Evolutionary conservation across 2,113 vertebrate genomes (phyloP), one percentile per base, ranked within the genome.

Genomic region (Patagioenas fasciata): DNA sequence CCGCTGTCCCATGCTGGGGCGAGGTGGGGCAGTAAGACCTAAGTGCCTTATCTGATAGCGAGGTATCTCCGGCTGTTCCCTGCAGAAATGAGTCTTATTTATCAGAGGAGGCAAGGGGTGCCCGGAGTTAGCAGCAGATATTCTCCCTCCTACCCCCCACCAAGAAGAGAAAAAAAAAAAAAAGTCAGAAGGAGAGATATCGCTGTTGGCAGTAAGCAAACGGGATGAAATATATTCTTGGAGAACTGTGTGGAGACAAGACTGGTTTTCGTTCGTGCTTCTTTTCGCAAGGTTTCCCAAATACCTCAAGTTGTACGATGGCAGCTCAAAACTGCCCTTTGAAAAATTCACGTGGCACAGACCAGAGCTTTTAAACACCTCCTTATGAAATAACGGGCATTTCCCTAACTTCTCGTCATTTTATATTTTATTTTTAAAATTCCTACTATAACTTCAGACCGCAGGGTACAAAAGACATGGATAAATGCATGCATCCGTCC

Each of bases 211-310:
- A 24, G 36, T 1, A 32, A n/a, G n/a, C 24, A 48, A 60, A 71
- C 2, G 5, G 7, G 15, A 6, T 14, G 31, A 40, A 15, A 17
- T 36, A 6, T 18, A 15, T 19, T 29, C 40, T 67, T 2, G 0
- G 9, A 3, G 60, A 25, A 2, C 32, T 28, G 38, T 0, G 0
- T 8, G n/a, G 51, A 66, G 15, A 15, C 0, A 3, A 83, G 19
- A 7, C 12, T 87, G 56, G 2, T 71, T 79, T 69, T 71, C 19
- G 11, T 66, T 36, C 0, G 0, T 18, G 15, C 13, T 28, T 9
- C 28, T 25, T 74, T 61, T 32, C 32, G 65, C 57, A 53, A 65
- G 9, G 24, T 65, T 47, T 38, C n/a, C 23, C 13, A 21, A n/a
- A 10, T 9, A 32, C 4, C 16, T n/a, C 26, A 8, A 25, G 36